Percentiles rank a stretch among this genome's conserved stretches.
Evolutionary conservation across 2,888 invertebrate species (phyloP).

Genomic region (Cheilosia variabilis): DNA sequence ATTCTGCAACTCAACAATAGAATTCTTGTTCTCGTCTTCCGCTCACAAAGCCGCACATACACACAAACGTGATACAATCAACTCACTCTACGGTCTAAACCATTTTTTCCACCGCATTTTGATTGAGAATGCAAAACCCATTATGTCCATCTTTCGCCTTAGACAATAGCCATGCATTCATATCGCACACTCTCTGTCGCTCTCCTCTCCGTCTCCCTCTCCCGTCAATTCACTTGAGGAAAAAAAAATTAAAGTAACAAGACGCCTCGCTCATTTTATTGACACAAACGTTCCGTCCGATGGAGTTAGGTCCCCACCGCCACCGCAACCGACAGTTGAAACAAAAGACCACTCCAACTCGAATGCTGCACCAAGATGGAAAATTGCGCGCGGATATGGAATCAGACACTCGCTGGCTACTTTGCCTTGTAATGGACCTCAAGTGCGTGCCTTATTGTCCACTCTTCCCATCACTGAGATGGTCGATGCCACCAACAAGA

Average conservation of each 20-base stretch:
- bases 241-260: slow-evolving; percentile 36
- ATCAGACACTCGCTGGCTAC: slow-evolving; percentile 33
- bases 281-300: slow-evolving; percentile 45
- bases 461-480: slow-evolving; percentile 24
- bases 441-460: slow-evolving; percentile 59
- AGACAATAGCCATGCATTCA: slow-evolving; percentile 51
- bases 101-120: not conserved
- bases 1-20: slow-evolving; percentile 34
- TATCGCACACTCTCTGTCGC: slow-evolving; percentile 17
- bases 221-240: slow-evolving; percentile 38
- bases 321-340: not conserved
- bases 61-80: slow-evolving; percentile 25
- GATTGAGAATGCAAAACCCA: slow-evolving; percentile 38
- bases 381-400: slow-evolving; percentile 50
- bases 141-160: slow-evolving; percentile 29
- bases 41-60: slow-evolving; percentile 15
- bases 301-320: not conserved
- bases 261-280: slow-evolving; percentile 54
- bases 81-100: not conserved
- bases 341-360: slow-evolving; percentile 18
- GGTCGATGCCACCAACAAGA: not conserved
- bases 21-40: slow-evolving; percentile 27
- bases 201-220: not conserved
- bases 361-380: slow-evolving; percentile 14
- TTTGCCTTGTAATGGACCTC: slow-evolving; percentile 48